Evolutionary conservation across 2,888 invertebrate genomes (phyloP), one percentile per base, ranked within the genome.

Genomic region (Sericinus montela): DNA sequence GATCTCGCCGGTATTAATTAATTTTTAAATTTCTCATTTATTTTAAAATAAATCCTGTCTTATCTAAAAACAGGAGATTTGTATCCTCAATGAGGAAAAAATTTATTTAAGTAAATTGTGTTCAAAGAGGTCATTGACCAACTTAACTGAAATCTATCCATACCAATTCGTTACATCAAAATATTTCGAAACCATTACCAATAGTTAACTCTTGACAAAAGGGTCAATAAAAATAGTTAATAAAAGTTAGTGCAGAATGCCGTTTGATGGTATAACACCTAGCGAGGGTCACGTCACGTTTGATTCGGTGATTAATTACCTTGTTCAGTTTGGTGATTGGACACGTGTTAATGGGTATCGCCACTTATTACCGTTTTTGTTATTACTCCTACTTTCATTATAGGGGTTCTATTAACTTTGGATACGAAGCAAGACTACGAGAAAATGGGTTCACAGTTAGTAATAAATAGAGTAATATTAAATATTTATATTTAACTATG

Each of bases 161-260:
- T 32, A 32, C 37, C 32, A 42, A 48, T 48, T 38, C 42, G 30
- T 29, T 48, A 25, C 25, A 25, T 8, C 1, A 25, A 25, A 7
- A 4, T 25, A 11, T 32, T 25, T 32, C 3, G 19, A 48, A 39
- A 39, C 39, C 11, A 39, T 34, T 32, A 11, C 32, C 25, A 25
- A 29, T 42, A 19, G 48, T 48, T 32, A 43, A 1, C 25, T 40
- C 14, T 1, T 23, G 13, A 10, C 38, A 10, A 37, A 42, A 42
- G 4, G 37, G 48, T 9, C 25, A 19, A 35, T 46, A 40, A 34
- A 48, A 34, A 35, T 49, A 39, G 39, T 49, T 39, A 44, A 49
- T 49, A 34, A 44, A 40, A 43, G 23, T 43, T 40, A 36, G 35
- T 43, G 16, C 28, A 15, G 38, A 39, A 35, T 23, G 44, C n/a